phyloP scores from a whole-genome alignment of 92 coral and sea anemone genomes.

The Umimayanthus chanpuru region DNA sequence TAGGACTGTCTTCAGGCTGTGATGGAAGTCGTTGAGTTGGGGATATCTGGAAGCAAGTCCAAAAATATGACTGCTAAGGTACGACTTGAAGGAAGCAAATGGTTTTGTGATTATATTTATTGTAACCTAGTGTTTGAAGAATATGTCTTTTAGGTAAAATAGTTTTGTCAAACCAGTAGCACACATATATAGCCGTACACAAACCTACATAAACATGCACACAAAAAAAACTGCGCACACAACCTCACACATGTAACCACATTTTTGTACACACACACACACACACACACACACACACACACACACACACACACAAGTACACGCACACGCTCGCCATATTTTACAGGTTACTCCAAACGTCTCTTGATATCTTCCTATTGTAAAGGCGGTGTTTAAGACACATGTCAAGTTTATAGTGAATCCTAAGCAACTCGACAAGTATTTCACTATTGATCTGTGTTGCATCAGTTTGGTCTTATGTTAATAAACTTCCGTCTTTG shows the following conservation, averaged over 20 bases:
- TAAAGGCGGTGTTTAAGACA: no score
- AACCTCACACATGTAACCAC: background rate
- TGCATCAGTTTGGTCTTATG: background rate
- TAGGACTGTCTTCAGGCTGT: conserved; percentile 92
- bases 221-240: background rate
- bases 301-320: background rate
- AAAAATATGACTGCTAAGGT: conserved; percentile 52
- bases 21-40: conserved; percentile 72
- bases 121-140: no score
- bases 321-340: no score
- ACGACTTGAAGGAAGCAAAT: background rate
- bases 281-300: background rate
- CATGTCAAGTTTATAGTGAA: no score
- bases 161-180: no score
- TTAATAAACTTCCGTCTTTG: background rate
- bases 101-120: no score
- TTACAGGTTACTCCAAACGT: background rate
- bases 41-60: conserved; percentile 83
- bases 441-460: background rate
- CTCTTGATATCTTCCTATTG: background rate
- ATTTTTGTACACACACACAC: background rate
- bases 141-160: no score
- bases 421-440: no score
- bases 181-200: background rate
- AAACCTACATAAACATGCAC: background rate